Evolutionary conservation across 2,888 invertebrate species (phyloP).

Genomic region (Cheilosia grossa): DNA sequence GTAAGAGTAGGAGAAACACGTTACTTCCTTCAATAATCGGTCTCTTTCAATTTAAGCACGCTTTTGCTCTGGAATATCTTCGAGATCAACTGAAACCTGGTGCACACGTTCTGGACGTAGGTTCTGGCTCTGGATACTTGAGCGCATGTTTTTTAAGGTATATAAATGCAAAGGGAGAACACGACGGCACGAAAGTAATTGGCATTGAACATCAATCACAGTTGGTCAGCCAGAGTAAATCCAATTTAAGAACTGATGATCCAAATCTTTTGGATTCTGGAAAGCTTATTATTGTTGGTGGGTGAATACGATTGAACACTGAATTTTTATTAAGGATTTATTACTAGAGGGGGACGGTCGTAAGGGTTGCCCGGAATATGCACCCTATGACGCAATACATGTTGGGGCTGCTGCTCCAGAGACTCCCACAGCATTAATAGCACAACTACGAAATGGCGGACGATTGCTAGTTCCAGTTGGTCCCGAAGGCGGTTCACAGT

Average conservation of each 20-base stretch:
- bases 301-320: slow-evolving; percentile 75
- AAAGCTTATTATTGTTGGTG: slow-evolving; percentile 89
- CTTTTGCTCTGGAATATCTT: slow-evolving; percentile 93
- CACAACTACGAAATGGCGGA: slow-evolving; percentile 86
- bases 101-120: slow-evolving; percentile 93
- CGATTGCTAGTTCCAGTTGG: slow-evolving; percentile 96
- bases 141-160: slow-evolving; percentile 95
- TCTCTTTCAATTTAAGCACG: slow-evolving; percentile 87
- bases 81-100: slow-evolving; percentile 90
- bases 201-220: slow-evolving; percentile 96
- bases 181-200: slow-evolving; percentile 85
- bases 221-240: slow-evolving; percentile 89
- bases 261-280: slow-evolving; percentile 87
- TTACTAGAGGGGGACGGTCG: slow-evolving; percentile 93
- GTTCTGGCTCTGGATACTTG: slow-evolving; percentile 96
- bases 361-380: slow-evolving; percentile 88
- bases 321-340: not conserved
- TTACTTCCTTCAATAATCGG: not conserved
- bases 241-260: slow-evolving; percentile 91
- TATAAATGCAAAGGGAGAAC: slow-evolving; percentile 85
- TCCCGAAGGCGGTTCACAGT: slow-evolving; percentile 92
- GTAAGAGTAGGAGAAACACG: slow-evolving; percentile 83
- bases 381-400: slow-evolving; percentile 96
- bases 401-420: slow-evolving; percentile 94
- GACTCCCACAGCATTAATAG: slow-evolving; percentile 89